A percentile compares a stretch with the other conserved stretches of the same genome.
Conservation (phyloP, 2,888 invertebrate species). For the Scaptomyza parva region DNA sequence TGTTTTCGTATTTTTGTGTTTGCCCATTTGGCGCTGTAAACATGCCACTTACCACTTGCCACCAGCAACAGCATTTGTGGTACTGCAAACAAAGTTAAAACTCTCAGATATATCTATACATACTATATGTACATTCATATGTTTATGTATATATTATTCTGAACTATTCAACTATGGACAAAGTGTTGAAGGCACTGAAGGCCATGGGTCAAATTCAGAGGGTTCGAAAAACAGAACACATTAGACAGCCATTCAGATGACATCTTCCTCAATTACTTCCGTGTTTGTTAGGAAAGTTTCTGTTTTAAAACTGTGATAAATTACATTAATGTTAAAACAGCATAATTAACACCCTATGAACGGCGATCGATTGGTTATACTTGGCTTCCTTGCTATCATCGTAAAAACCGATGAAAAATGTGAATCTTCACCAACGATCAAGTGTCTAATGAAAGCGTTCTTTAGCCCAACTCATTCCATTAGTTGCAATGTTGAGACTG, state of each 20-base stretch:
- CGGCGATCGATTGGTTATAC: no score
- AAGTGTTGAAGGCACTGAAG: constrained; percentile 38
- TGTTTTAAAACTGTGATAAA: not conserved
- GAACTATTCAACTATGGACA: constrained; percentile 6
- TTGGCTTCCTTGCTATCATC: not conserved
- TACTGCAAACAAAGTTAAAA: constrained; percentile 51
- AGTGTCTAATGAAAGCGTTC: not conserved
- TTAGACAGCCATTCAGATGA: not conserved
- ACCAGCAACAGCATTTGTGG: constrained; percentile 29
- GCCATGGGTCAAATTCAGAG: constrained; percentile 4
- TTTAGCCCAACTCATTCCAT: not conserved
- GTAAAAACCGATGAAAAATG: not conserved
- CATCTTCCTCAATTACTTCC: not conserved
- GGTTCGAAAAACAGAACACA: not conserved
- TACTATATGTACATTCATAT: not conserved
- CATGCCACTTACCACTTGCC: constrained; percentile 21
- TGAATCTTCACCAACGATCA: not conserved
- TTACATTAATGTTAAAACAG: not conserved
- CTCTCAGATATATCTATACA: constrained; percentile 27
- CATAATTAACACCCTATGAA: not conserved
- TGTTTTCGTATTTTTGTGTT: constrained; percentile 37
- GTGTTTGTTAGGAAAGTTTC: not conserved
- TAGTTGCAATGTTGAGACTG: not conserved
- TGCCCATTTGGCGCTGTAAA: constrained; percentile 54
- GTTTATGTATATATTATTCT: not conserved